phyloP scores from a whole-genome alignment of 1,140 invertebrate genomes.

The Zaprionus camerounensis region DNA sequence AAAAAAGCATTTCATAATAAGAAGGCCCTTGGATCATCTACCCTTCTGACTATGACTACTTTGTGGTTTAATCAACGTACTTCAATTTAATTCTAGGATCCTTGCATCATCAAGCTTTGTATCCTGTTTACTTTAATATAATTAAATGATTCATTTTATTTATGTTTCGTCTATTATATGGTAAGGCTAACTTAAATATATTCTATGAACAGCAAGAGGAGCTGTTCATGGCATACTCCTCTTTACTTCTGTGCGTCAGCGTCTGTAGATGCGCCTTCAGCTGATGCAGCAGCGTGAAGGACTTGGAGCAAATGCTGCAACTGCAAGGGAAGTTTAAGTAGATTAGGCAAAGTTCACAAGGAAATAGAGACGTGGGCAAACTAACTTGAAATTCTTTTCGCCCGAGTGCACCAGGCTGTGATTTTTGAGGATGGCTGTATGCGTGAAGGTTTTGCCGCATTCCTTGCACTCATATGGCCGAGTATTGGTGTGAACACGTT shows the following conservation, averaged over 20 bases:
- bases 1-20: neutral
- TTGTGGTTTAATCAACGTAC: neutral
- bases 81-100: neutral
- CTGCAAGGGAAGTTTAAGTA: conserved; percentile 29
- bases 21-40: neutral
- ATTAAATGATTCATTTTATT: conserved; percentile 2
- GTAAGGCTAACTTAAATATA: conserved; percentile 12
- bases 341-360: neutral
- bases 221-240: conserved; percentile 36
- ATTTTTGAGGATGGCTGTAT: conserved; percentile 83
- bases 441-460: conserved; percentile 87
- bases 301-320: conserved; percentile 68
- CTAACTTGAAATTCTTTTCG: conserved; percentile 72
- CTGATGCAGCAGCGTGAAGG: conserved; percentile 73
- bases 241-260: conserved; percentile 64
- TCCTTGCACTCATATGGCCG: conserved; percentile 86
- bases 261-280: conserved; percentile 77
- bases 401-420: conserved; percentile 69
- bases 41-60: neutral
- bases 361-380: rapidly evolving
- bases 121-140: neutral
- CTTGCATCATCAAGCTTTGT: no score
- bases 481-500: conserved; percentile 86
- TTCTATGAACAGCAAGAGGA: neutral
- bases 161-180: conserved; percentile 1